These are phyloP conservation scores for Heliconius congener DNA, from an alignment of 1,140 invertebrate species.

Conservation along the genomic window DNA sequence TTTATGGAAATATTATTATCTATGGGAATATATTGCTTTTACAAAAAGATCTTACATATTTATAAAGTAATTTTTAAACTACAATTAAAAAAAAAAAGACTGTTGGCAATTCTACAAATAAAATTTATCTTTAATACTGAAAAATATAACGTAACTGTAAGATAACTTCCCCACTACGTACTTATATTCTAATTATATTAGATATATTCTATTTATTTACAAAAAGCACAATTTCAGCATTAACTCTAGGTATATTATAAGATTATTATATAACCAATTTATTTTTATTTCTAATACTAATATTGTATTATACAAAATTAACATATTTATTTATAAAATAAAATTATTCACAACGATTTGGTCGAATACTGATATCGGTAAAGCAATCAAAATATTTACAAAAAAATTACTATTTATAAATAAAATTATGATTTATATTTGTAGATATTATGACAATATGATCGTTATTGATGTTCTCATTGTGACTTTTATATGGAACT, in stretches of 20 bases:
- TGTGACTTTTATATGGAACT: too few species aligned
- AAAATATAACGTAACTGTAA: not conserved
- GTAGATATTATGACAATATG: not conserved
- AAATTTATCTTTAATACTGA: not conserved
- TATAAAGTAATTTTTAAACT: not conserved
- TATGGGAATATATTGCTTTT: too few species aligned
- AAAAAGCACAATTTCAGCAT: slow-evolving; percentile 19
- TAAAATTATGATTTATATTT: not conserved
- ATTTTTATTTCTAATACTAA: not conserved
- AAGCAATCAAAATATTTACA: slow-evolving; percentile 50
- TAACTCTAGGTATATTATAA: slow-evolving; percentile 9
- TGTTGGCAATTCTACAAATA: not conserved
- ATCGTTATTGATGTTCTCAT: too few species aligned
- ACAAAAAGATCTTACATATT: too few species aligned
- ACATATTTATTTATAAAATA: slow-evolving; percentile 29
- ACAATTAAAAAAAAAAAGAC: not conserved
- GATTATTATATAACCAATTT: slow-evolving; percentile 10
- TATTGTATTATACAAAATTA: slow-evolving; percentile 20
- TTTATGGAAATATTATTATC: too few species aligned
- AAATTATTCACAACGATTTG: slow-evolving; percentile 66
- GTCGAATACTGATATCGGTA: slow-evolving; percentile 64
- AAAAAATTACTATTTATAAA: slow-evolving; percentile 25
- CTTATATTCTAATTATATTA: not conserved
- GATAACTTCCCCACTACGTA: not conserved
- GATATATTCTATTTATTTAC: slow-evolving; percentile 8